Conservation (phyloP, 2,797 vertebrate genomes). For the Premnoplex brunnescens region DNA sequence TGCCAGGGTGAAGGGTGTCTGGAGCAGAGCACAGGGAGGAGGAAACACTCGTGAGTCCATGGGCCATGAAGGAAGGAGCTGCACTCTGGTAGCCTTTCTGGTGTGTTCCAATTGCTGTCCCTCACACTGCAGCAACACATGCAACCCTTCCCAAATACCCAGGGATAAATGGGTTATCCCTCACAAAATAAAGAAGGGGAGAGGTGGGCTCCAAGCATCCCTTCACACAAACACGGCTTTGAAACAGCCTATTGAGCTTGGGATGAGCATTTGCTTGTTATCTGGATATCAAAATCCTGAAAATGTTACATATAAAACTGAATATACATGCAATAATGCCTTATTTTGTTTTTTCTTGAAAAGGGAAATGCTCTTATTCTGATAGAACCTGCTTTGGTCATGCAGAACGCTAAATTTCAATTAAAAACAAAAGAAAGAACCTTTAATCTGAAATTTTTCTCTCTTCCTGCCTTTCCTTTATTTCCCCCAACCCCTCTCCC, state of each 20-base stretch:
- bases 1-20: slow-evolving; percentile 84
- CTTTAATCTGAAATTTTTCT: background rate
- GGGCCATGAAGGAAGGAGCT: background rate
- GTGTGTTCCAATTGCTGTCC: background rate
- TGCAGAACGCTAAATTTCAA: background rate
- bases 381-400: background rate
- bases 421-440: background rate
- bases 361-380: background rate
- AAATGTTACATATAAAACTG: background rate
- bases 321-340: background rate
- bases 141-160: background rate
- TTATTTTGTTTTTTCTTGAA: background rate
- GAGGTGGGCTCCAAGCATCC: background rate
- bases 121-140: background rate
- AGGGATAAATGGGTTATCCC: background rate
- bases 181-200: background rate
- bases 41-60: background rate
- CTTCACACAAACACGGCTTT: background rate
- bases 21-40: background rate
- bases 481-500: background rate
- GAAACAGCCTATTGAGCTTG: background rate
- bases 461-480: background rate
- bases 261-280: background rate
- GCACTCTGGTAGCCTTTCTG: background rate
- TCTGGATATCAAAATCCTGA: background rate